These are phyloP conservation scores for Tragelaphus oryx DNA, from an alignment of 2,797 vertebrate species.

Conservation along the genomic window DNA sequence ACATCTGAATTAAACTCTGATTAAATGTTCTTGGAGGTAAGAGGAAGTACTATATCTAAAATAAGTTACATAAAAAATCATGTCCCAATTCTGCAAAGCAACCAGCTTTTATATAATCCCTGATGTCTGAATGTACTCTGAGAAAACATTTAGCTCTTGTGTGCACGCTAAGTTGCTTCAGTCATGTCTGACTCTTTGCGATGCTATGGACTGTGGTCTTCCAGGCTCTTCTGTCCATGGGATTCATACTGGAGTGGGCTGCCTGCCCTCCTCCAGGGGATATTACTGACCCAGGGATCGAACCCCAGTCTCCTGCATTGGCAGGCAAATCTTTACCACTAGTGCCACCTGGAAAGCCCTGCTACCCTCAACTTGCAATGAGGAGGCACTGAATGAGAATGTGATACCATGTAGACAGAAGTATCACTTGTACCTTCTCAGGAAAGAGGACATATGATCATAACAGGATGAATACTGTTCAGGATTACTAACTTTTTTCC, in stretches of 20 bases:
- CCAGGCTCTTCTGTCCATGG: neutral
- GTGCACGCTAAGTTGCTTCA: rapidly evolving
- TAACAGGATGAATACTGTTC: neutral
- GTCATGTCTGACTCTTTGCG: rapidly evolving
- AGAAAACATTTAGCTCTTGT: neutral
- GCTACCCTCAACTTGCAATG: neutral
- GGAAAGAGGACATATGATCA: neutral
- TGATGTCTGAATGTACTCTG: neutral
- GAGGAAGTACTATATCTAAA: neutral
- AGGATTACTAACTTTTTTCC: neutral
- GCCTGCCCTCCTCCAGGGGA: neutral
- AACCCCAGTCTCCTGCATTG: neutral
- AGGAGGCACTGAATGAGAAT: neutral
- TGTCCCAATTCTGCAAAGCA: neutral
- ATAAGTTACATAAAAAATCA: neutral
- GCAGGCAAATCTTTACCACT: neutral
- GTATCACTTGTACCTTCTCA: neutral
- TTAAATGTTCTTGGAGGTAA: neutral
- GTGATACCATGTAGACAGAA: neutral
- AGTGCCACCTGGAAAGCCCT: neutral
- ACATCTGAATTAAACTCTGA: neutral
- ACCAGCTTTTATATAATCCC: neutral
- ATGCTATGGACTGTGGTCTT: neutral
- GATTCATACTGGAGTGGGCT: neutral
- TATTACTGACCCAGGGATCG: neutral